phyloP scores from a whole-genome alignment of 2,888 invertebrate species.

The Rotaria magnacalcarata region DNA sequence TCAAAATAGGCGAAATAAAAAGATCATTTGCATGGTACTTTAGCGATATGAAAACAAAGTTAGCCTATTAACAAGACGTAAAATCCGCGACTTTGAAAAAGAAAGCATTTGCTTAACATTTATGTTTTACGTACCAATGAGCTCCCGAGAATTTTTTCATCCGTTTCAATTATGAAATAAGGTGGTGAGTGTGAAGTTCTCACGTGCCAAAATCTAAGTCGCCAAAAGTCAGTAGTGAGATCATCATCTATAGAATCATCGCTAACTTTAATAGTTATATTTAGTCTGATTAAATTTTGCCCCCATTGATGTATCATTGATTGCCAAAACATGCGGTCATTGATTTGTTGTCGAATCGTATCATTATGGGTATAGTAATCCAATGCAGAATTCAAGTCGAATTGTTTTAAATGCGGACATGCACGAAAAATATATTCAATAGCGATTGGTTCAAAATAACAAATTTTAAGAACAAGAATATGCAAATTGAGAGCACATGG shows the following conservation, averaged over 20 bases:
- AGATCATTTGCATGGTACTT: too few species aligned
- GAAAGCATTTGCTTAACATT: not conserved
- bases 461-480: not conserved
- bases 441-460: not conserved
- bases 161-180: not conserved
- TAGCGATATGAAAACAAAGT: too few species aligned
- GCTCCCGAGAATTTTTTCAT: not conserved
- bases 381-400: not conserved
- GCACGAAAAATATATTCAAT: slow-evolving; percentile 13
- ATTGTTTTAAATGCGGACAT: not conserved
- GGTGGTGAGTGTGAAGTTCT: not conserved
- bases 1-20: too few species aligned
- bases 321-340: not conserved
- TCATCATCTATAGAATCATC: not conserved
- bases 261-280: not conserved
- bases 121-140: not conserved
- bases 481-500: not conserved
- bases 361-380: not conserved
- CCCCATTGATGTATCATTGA: not conserved
- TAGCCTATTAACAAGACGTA: too few species aligned
- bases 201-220: not conserved
- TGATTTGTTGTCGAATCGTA: not conserved
- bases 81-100: too few species aligned
- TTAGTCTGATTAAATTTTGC: not conserved
- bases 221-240: not conserved